phyloP scores from a whole-genome alignment of 2,888 invertebrate genomes.

The Blastobasis lacticolella region DNA sequence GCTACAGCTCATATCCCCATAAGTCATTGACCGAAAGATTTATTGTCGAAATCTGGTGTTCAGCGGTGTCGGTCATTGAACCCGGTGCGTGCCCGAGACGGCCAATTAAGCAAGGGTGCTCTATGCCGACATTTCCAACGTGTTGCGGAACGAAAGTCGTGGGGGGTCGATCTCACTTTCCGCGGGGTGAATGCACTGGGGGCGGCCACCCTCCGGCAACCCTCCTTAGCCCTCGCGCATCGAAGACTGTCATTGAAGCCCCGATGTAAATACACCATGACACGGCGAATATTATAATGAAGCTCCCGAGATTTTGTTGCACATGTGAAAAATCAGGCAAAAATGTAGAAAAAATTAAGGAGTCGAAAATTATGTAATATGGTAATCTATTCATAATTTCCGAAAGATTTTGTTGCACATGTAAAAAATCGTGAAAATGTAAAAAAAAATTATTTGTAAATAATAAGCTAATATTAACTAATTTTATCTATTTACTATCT shows the following conservation, averaged over 20 bases:
- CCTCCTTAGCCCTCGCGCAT: slow-evolving; percentile 53
- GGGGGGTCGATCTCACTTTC: slow-evolving; percentile 64
- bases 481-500: no score
- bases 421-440: no score
- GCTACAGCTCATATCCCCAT: background rate
- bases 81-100: slow-evolving; percentile 50
- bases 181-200: slow-evolving; percentile 71
- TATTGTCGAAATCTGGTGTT: slow-evolving; percentile 19
- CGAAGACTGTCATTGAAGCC: slow-evolving; percentile 60
- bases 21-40: slow-evolving; percentile 1
- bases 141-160: slow-evolving; percentile 56
- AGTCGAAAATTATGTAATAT: no score
- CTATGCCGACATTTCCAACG: slow-evolving; percentile 17
- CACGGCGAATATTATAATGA: slow-evolving; percentile 11
- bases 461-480: no score
- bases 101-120: slow-evolving; percentile 66
- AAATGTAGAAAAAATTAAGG: no score
- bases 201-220: slow-evolving; percentile 48
- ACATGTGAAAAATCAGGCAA: no score
- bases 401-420: no score
- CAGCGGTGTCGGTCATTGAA: slow-evolving; percentile 37
- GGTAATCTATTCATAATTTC: no score
- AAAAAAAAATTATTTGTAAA: no score
- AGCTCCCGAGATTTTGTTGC: no score
- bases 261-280: slow-evolving; percentile 29